phyloP scores from a whole-genome alignment of 2,797 vertebrate species.

The Aldrovandia affinis region DNA sequence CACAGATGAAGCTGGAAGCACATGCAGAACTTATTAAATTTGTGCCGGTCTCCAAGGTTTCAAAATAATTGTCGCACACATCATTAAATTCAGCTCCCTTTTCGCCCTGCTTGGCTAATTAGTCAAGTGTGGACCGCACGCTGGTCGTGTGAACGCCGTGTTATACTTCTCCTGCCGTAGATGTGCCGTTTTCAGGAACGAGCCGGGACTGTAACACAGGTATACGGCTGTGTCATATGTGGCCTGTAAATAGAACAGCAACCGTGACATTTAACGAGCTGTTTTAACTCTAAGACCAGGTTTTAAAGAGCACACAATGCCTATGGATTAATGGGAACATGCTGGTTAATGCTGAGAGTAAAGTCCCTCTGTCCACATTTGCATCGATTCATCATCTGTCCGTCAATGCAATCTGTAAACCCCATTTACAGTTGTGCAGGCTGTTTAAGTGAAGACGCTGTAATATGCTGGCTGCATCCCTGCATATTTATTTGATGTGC shows the following conservation, averaged over 20 bases:
- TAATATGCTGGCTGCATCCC: neutral
- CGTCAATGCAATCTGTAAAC: neutral
- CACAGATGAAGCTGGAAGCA: constrained; percentile 61
- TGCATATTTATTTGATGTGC: neutral
- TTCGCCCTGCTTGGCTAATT: constrained; percentile 44
- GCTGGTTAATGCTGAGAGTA: neutral
- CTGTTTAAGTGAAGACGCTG: neutral
- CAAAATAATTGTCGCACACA: constrained; percentile 70
- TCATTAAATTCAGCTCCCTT: constrained; percentile 68
- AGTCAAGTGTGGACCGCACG: constrained; percentile 11
- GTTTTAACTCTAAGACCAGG: neutral
- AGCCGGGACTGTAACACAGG: too few species aligned
- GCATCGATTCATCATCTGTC: neutral
- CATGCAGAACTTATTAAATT: constrained; percentile 74
- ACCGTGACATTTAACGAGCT: neutral
- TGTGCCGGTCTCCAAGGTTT: constrained; percentile 65
- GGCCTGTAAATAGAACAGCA: neutral
- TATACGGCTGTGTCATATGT: neutral
- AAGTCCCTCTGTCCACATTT: neutral
- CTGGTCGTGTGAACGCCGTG: neutral
- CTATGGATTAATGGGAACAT: neutral
- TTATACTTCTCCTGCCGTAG: neutral
- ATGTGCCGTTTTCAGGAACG: neutral
- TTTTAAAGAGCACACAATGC: neutral
- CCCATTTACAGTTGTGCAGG: neutral